These are phyloP conservation scores for Cyclopterus lumpus DNA, from an alignment of 2,797 vertebrate genomes.

Conservation along the genomic window DNA sequence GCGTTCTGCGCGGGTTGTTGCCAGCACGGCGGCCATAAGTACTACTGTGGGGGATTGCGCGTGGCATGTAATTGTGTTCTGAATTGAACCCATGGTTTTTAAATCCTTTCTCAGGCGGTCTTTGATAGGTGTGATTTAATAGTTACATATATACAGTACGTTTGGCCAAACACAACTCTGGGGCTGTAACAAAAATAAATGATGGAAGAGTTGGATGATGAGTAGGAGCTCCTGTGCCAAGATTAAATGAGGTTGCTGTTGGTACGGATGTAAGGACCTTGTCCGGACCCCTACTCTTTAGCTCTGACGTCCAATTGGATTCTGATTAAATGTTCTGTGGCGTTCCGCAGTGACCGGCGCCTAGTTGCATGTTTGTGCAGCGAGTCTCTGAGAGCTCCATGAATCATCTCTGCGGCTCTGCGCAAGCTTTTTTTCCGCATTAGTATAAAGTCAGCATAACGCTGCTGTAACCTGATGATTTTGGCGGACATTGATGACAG, in stretches of 20 bases:
- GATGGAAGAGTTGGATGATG: not conserved
- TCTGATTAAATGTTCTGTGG: not conserved
- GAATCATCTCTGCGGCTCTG: not conserved
- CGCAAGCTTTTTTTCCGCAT: not conserved
- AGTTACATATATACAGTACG: not conserved
- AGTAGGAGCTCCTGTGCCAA: not conserved
- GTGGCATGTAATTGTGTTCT: not conserved
- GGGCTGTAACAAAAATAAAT: too few species aligned
- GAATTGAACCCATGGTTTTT: not conserved
- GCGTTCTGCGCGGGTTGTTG: not conserved
- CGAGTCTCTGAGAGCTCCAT: not conserved
- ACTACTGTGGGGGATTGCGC: too few species aligned
- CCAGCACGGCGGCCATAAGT: not conserved
- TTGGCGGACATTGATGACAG: slow-evolving; percentile 21
- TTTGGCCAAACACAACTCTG: not conserved
- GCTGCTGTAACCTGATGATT: slow-evolving; percentile 31
- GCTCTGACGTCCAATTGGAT: not conserved
- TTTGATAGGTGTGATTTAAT: not conserved
- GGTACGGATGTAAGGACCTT: not conserved
- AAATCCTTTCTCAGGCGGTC: not conserved
- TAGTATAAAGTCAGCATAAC: not conserved
- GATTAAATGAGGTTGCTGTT: not conserved
- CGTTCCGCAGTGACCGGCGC: too few species aligned
- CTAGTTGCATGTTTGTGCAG: not conserved
- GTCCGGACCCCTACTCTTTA: too few species aligned